Evolutionary conservation across 2,888 invertebrate species (phyloP), one percentile per base, ranked within the genome.

Genomic region (Melieria omissa): DNA sequence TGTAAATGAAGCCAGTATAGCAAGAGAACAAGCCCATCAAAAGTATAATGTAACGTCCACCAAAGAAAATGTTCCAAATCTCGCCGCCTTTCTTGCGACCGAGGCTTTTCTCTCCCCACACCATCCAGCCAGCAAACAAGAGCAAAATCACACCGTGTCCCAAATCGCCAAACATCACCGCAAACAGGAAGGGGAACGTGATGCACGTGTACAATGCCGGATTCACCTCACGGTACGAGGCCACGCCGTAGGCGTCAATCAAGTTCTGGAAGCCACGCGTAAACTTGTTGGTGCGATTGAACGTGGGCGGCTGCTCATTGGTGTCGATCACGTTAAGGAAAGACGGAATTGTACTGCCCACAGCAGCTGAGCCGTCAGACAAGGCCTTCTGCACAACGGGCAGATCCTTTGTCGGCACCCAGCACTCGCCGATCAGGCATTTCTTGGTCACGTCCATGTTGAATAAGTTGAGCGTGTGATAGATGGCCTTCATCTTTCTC

Each of bases 51-150:
- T 99, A 99, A 69, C 99, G 95, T 10, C 99, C 99, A 76, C 95
- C 95, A 87, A 98, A 98, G 90, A 99, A 98, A 79, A 97, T 99
- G 85, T 93, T 95, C 95, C 97, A 98, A 79, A 99, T 98, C 93
- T 97, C 95, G 82, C 88, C 90, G 82, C 88, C 90, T 46, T 91
- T 89, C 79, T 93, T 93, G 82, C 91, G 90, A 5, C 90, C 89
- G 68, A 97, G 88, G 70, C 91, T 90, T 76, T 92, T 93, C 86
- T 98, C 98, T 75, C 90, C 91, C 63, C 92, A 77, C 58, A 96
- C 92, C 93, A 98, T 93, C 91, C 92, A 96, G 0, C 89, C 88
- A 3, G 93, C 97, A 84, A 96, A 96, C 16, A 93, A 76, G 9
- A 93, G 89, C 92, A 98, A 91, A 79, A 98, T 92, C 10, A 93